Evolutionary conservation across 1,140 invertebrate species (phyloP).

Genomic region (Probaryconus sp.): DNA sequence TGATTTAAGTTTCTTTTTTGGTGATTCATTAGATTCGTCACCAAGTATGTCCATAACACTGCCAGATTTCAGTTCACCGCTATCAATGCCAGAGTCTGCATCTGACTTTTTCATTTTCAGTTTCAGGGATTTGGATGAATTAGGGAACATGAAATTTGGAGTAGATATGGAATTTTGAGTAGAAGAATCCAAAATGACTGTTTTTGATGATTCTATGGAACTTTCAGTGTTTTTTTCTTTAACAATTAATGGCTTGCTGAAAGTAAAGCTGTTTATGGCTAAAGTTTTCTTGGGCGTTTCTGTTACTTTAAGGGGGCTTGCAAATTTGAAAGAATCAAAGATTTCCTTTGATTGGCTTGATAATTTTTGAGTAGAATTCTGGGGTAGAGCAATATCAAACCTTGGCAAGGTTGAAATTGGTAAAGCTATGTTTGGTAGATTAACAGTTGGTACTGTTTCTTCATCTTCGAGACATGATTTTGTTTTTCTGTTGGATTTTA

Average conservation of each 20-base stretch:
- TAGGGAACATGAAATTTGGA: constrained; percentile 70
- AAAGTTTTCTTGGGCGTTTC: constrained; percentile 64
- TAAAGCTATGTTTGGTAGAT: constrained; percentile 80
- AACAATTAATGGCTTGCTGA: constrained; percentile 77
- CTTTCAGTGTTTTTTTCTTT: constrained; percentile 51
- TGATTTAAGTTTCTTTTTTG: background rate
- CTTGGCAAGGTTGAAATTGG: constrained; percentile 82
- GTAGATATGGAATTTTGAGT: too few species aligned
- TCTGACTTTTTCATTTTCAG: constrained; percentile 63
- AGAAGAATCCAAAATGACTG: constrained; percentile 21
- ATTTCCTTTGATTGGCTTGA: constrained; percentile 25
- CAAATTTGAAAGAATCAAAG: constrained; percentile 70
- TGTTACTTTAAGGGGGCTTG: constrained; percentile 71
- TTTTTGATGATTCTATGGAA: constrained; percentile 38
- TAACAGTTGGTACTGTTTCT: constrained; percentile 76
- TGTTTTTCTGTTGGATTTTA: constrained; percentile 58
- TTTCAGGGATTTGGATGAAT: constrained; percentile 65
- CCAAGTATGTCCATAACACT: constrained; percentile 71
- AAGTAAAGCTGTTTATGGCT: constrained; percentile 79
- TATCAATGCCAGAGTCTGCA: constrained; percentile 23
- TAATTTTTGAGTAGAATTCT: constrained; percentile 58
- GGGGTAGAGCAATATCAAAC: constrained; percentile 79
- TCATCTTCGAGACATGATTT: constrained; percentile 72
- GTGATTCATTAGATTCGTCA: background rate
- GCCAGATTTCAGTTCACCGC: constrained; percentile 65